A percentile compares a stretch with the other conserved stretches of the same genome.
phyloP scores from a whole-genome alignment of 2,113 vertebrate species.

The Clarias gariepinus region DNA sequence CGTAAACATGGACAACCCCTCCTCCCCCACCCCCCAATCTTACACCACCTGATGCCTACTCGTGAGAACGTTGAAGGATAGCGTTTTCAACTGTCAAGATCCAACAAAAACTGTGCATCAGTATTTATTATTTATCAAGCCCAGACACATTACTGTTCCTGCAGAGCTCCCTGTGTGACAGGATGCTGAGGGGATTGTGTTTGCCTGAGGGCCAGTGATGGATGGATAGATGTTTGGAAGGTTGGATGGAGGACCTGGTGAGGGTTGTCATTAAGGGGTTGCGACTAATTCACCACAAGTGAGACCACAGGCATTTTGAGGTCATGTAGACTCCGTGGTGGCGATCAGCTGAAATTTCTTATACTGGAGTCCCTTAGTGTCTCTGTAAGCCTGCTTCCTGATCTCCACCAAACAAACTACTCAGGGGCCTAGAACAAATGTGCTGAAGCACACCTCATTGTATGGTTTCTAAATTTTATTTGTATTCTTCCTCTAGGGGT shows the following conservation, averaged over 20 bases:
- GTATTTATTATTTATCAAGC: not conserved
- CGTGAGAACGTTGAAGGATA: no score
- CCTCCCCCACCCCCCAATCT: no score
- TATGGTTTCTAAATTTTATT: not conserved
- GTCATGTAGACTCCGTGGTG: slow-evolving; percentile 21
- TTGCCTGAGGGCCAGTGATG: slow-evolving; percentile 10
- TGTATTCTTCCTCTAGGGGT: not conserved
- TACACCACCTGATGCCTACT: no score
- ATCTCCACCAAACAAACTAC: not conserved
- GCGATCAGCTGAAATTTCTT: slow-evolving; percentile 7
- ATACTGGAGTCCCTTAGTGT: not conserved
- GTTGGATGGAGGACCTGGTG: not conserved
- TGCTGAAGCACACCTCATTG: not conserved
- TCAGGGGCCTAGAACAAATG: not conserved
- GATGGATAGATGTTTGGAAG: slow-evolving; percentile 9
- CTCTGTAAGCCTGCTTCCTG: not conserved
- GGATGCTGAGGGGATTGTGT: not conserved
- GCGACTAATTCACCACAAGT: not conserved
- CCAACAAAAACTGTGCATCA: not conserved
- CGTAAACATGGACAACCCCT: no score
- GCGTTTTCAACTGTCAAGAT: no score
- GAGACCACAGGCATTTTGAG: slow-evolving; percentile 40
- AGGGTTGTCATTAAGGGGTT: slow-evolving; percentile 6
- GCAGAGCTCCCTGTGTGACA: not conserved
- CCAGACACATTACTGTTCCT: not conserved